phyloP scores from a whole-genome alignment of 1,140 invertebrate genomes.

The Magallana angulata region DNA sequence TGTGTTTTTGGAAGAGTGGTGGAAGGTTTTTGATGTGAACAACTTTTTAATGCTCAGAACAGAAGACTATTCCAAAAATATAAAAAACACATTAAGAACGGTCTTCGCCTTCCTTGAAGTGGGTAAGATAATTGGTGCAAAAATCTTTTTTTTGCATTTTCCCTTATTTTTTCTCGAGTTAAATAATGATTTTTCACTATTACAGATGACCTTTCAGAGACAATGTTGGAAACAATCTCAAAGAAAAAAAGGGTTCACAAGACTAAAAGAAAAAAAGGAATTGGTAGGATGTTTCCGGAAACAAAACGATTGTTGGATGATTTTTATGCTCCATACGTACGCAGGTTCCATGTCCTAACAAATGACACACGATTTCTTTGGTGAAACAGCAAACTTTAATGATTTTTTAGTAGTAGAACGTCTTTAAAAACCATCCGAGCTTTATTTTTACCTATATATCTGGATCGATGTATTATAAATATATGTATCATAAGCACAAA shows the following conservation, averaged over 20 bases:
- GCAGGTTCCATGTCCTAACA: slow-evolving; percentile 57
- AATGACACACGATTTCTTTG: slow-evolving; percentile 62
- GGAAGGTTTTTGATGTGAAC: slow-evolving; percentile 66
- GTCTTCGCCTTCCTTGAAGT: slow-evolving; percentile 84
- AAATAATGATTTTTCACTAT: not conserved
- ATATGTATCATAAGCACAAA: too few species aligned
- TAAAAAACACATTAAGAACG: slow-evolving; percentile 89
- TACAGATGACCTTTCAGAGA: slow-evolving; percentile 53
- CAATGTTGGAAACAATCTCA: slow-evolving; percentile 50
- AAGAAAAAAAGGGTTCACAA: slow-evolving; percentile 51
- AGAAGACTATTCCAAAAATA: slow-evolving; percentile 91
- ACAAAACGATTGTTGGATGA: slow-evolving; percentile 54
- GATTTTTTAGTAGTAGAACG: too few species aligned
- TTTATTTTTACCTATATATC: too few species aligned
- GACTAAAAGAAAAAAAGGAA: slow-evolving; percentile 51
- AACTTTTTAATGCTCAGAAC: slow-evolving; percentile 84
- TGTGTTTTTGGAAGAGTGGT: slow-evolving; percentile 68
- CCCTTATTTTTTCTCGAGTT: too few species aligned
- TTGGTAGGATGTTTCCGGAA: slow-evolving; percentile 52
- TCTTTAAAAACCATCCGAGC: too few species aligned
- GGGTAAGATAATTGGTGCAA: slow-evolving; percentile 82
- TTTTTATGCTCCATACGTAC: slow-evolving; percentile 61
- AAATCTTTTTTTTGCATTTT: not conserved
- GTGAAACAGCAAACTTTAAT: not conserved
- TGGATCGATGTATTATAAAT: too few species aligned